phyloP scores from a whole-genome alignment of 2,888 invertebrate genomes.

The Drosophila sordidula region DNA sequence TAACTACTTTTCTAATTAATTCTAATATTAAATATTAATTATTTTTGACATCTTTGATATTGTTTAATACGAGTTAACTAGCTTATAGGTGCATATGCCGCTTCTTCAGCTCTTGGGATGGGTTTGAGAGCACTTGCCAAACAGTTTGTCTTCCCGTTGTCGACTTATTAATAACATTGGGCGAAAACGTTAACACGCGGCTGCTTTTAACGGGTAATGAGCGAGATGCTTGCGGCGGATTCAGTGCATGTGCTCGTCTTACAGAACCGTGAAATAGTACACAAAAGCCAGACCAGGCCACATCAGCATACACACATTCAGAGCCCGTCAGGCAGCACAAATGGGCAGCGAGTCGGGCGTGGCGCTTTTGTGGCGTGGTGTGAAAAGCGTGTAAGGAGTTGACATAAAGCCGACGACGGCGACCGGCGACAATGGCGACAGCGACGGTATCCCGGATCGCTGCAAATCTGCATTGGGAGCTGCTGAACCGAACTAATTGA shows the following conservation, averaged over 20 bases:
- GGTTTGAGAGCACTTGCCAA: too few relatives aligned
- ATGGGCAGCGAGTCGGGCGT: constrained; percentile 62
- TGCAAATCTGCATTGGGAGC: constrained; percentile 78
- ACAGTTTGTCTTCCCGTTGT: not conserved
- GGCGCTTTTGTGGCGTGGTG: constrained; percentile 84
- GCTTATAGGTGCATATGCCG: too few relatives aligned
- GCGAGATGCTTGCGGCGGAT: constrained; percentile 8
- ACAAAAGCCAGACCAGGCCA: constrained; percentile 29
- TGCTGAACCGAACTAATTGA: constrained; percentile 85
- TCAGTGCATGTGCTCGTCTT: constrained; percentile 23
- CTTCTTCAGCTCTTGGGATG: too few relatives aligned
- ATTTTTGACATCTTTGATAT: too few relatives aligned
- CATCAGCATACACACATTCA: constrained; percentile 59
- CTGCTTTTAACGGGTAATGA: constrained; percentile 20
- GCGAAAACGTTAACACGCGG: constrained; percentile 14
- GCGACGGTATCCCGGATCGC: constrained; percentile 48
- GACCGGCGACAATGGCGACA: constrained; percentile 41
- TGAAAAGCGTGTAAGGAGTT: constrained; percentile 85
- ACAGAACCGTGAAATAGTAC: constrained; percentile 18
- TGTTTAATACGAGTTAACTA: too few relatives aligned
- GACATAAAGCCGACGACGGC: constrained; percentile 72
- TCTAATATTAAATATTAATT: too few relatives aligned
- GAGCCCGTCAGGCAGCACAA: constrained; percentile 72
- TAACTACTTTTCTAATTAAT: too few relatives aligned
- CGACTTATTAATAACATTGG: constrained; percentile 63